A percentile compares a stretch with the other conserved stretches of the same genome.
phyloP scores from a whole-genome alignment of 92 coral and sea anemone genomes.

The Hydrozoanthus gracilis region DNA sequence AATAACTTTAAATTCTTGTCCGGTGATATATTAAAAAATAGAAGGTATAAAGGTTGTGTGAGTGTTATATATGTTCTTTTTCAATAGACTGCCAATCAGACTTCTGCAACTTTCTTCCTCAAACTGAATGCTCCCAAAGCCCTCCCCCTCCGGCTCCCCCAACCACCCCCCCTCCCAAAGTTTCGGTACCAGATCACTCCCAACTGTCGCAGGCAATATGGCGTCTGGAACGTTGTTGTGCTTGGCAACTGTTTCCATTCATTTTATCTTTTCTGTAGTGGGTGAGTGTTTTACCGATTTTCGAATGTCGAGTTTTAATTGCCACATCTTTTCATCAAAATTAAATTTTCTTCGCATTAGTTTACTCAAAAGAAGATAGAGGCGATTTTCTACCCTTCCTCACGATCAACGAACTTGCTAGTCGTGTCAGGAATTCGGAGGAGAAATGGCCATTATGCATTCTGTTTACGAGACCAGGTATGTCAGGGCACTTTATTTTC shows the following conservation, averaged over 20 bases:
- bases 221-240: slow-evolving; percentile 29
- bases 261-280: neutral
- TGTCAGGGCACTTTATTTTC: slow-evolving; percentile 28
- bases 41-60: no score
- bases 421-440: slow-evolving; percentile 62
- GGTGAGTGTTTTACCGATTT: slow-evolving; percentile 18
- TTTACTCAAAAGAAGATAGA: slow-evolving; percentile 9
- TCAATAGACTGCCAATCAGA: no score
- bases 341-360: neutral
- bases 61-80: no score
- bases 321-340: neutral
- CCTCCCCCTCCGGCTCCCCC: neutral
- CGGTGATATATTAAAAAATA: no score
- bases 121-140: neutral
- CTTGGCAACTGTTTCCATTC: slow-evolving; percentile 25
- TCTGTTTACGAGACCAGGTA: slow-evolving; percentile 61
- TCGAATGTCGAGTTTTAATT: neutral
- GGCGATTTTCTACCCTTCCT: slow-evolving; percentile 38
- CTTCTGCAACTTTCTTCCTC: no score
- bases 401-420: slow-evolving; percentile 58
- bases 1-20: no score
- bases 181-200: slow-evolving; percentile 14
- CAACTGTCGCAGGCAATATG: slow-evolving; percentile 38
- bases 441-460: slow-evolving; percentile 66
- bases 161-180: neutral